Percentiles rank a stretch among this genome's conserved stretches.
Evolutionary conservation across 2,888 invertebrate species (phyloP).

Genomic region (Chouioia cunea): DNA sequence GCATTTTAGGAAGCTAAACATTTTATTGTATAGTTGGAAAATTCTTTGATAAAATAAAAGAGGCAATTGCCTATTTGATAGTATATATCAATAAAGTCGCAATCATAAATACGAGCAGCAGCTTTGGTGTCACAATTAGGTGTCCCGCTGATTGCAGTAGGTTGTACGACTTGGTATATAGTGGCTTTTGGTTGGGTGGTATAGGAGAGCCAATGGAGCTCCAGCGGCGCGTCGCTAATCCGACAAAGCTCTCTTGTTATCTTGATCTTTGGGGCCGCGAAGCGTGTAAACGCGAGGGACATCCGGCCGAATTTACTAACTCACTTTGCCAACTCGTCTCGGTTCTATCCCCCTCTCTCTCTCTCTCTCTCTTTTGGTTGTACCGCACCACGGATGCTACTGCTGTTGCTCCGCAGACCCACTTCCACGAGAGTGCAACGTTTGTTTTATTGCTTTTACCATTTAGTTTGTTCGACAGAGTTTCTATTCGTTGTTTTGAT

Average conservation of each 20-base stretch:
- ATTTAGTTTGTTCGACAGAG: not conserved
- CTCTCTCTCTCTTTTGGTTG: not conserved
- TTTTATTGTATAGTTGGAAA: too few species aligned
- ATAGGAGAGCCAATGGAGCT: constrained; percentile 19
- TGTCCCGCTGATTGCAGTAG: constrained; percentile 35
- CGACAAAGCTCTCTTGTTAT: constrained; percentile 57
- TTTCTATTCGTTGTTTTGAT: too few species aligned
- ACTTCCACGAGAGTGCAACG: not conserved
- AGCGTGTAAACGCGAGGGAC: constrained; percentile 58
- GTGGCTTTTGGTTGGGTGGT: constrained; percentile 37
- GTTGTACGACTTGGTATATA: constrained; percentile 3
- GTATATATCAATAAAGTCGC: too few species aligned
- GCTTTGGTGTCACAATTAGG: too few species aligned
- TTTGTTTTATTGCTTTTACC: not conserved
- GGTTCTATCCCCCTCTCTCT: not conserved
- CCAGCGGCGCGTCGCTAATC: constrained; percentile 54
- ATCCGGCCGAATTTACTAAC: constrained; percentile 58
- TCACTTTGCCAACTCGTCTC: constrained; percentile 52
- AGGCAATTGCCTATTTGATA: too few species aligned
- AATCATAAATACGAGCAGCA: too few species aligned
- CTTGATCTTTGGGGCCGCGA: constrained; percentile 44
- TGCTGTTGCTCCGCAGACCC: not conserved
- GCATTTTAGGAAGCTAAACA: too few species aligned
- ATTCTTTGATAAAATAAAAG: too few species aligned
- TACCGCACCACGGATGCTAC: not conserved